Evolutionary conservation across 2,888 invertebrate genomes (phyloP).

Genomic region (Noctua janthe): DNA sequence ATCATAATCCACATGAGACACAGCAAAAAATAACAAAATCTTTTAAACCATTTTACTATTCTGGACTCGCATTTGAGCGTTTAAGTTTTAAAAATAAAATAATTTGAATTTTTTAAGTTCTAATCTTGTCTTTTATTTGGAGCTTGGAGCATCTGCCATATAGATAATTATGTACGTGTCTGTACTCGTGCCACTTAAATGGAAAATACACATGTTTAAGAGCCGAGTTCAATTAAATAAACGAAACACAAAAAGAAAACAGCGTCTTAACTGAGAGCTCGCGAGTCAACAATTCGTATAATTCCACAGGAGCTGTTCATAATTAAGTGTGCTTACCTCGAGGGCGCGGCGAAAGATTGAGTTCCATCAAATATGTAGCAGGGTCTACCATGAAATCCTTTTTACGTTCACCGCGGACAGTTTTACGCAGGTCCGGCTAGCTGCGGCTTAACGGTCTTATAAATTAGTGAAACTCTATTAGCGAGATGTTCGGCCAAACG

Average conservation of each 20-base stretch:
- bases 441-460: constrained; percentile 87
- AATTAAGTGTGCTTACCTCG: constrained; percentile 83
- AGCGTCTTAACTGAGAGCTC: constrained; percentile 67
- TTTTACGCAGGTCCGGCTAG: constrained; percentile 83
- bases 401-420: constrained; percentile 86
- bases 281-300: constrained; percentile 78
- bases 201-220: constrained; percentile 32
- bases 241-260: constrained; percentile 67
- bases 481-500: constrained; percentile 89
- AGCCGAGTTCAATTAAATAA: constrained; percentile 60
- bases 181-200: constrained; percentile 3
- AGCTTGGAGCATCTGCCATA: constrained; percentile 26
- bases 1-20: constrained; percentile 79
- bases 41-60: constrained; percentile 52
- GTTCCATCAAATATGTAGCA: constrained; percentile 85
- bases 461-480: constrained; percentile 91
- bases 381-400: constrained; percentile 87
- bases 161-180: constrained; percentile 3
- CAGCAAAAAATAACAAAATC: constrained; percentile 61
- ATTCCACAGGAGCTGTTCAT: constrained; percentile 80
- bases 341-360: constrained; percentile 81
- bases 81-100: constrained; percentile 28
- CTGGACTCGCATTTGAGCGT: constrained; percentile 17
- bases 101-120: constrained; percentile 14
- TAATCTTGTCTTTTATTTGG: constrained; percentile 3